Evolutionary conservation across 1,140 invertebrate species (phyloP), one percentile per base, ranked within the genome.

Genomic region (Charaxes varanes): DNA sequence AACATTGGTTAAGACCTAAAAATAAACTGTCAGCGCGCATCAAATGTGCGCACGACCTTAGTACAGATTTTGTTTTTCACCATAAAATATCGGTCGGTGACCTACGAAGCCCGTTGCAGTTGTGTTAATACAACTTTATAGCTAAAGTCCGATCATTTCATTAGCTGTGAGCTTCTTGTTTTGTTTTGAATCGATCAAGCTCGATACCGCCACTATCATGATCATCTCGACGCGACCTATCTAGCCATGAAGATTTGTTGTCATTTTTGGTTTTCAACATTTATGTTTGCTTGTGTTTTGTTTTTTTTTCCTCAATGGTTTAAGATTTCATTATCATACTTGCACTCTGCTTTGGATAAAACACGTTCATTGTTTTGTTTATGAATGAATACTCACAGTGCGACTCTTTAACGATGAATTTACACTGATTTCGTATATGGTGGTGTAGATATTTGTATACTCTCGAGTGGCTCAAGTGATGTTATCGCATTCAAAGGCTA

Each of bases 21-120:
- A n/a, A n/a, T n/a, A n/a, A n/a, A n/a, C n/a, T n/a, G n/a, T n/a
- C n/a, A n/a, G n/a, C n/a, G n/a, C n/a, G n/a, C n/a, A n/a, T 27
- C 12, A n/a, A 28, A 28, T 28, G 12, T 28, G 27, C 14, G 14
- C 12, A 10, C 27, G 27, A 14, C 27, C 27, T 15, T 28, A 16
- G 33, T 49, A 46, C 33, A 23, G 26, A 36, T 36, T 36, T 33
- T 19, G n/a, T n/a, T n/a, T n/a, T n/a, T n/a, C n/a, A n/a, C 24
- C 24, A 12, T 42, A 50, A 50, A 59, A 31, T 61, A 64, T 68
- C 52, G 51, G 49, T 71, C 61, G 70, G 62, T 74, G 61, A 60
- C 64, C 57, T 61, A 37, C 52, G 28, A 48, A 50, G 53, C 55
- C 46, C 57, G 47, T 49, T 67, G 44, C 65, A 62, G 55, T 66